These are phyloP conservation scores for Penaeus japonicus DNA, from an alignment of 1,140 invertebrate genomes.

Conservation along the genomic window DNA sequence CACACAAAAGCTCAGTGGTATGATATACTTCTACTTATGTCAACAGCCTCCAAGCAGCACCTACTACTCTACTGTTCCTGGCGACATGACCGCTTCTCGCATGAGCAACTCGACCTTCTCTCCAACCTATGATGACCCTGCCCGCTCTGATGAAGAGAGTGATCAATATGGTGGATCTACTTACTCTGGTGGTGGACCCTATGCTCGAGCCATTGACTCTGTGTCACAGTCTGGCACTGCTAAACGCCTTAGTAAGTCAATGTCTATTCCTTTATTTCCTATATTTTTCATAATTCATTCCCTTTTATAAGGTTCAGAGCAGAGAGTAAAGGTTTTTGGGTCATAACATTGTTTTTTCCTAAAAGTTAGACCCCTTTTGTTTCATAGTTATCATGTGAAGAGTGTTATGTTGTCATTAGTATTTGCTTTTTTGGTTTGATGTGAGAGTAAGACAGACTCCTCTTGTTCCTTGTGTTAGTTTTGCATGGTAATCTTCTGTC, in stretches of 20 bases:
- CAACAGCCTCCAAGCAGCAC: constrained; percentile 58
- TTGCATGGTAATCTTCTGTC: too few relatives aligned
- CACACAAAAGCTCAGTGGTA: not conserved
- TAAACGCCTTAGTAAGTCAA: constrained; percentile 57
- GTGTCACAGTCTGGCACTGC: constrained; percentile 59
- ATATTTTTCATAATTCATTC: too few relatives aligned
- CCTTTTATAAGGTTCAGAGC: too few relatives aligned
- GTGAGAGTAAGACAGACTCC: too few relatives aligned
- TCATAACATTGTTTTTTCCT: too few relatives aligned
- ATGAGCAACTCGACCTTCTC: constrained; percentile 57
- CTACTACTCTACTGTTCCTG: constrained; percentile 59
- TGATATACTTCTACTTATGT: not conserved
- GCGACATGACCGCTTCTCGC: constrained; percentile 51
- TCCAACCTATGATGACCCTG: constrained; percentile 59
- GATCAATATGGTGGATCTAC: constrained; percentile 59
- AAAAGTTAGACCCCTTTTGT: too few relatives aligned
- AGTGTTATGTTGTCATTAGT: too few relatives aligned
- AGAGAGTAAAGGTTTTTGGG: too few relatives aligned
- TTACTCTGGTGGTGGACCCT: constrained; percentile 59
- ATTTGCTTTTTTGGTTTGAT: too few relatives aligned
- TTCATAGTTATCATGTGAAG: too few relatives aligned
- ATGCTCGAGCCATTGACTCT: constrained; percentile 58
- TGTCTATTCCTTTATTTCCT: not conserved
- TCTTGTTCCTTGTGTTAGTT: too few relatives aligned
- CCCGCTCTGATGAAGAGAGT: constrained; percentile 59